A percentile compares a stretch with the other conserved stretches of the same genome.
These are phyloP conservation scores for Anastatus disparis DNA, from an alignment of 1,140 invertebrate genomes.

Conservation along the genomic window DNA sequence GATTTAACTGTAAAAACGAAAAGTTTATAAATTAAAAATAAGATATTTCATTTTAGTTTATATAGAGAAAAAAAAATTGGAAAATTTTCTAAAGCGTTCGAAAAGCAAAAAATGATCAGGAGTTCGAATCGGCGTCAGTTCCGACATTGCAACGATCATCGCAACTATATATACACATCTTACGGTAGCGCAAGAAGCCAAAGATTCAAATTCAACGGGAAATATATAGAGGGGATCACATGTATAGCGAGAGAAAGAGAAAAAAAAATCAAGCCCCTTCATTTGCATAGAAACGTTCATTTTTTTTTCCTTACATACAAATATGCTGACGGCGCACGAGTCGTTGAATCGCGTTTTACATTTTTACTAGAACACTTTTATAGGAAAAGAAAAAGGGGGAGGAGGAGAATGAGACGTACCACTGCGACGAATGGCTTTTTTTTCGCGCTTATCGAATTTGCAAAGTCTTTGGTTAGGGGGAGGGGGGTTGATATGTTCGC, in stretches of 20 bases:
- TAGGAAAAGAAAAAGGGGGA: constrained; percentile 37
- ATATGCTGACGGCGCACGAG: constrained; percentile 56
- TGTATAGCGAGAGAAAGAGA: constrained; percentile 37
- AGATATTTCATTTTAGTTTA: no score
- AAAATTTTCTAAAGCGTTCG: no score
- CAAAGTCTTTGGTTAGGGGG: constrained; percentile 47
- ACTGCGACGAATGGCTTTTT: constrained; percentile 21
- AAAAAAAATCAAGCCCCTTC: constrained; percentile 54
- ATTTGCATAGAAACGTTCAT: constrained; percentile 64
- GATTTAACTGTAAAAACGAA: no score
- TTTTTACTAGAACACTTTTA: constrained; percentile 59
- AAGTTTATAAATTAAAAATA: no score
- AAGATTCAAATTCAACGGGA: no score
- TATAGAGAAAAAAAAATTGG: no score
- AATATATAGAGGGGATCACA: no score
- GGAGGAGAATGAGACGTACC: neutral
- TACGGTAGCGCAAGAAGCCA: no score
- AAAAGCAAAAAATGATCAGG: neutral
- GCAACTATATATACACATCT: no score
- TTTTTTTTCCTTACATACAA: constrained; percentile 57
- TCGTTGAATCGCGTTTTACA: constrained; percentile 56
- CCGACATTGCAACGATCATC: no score
- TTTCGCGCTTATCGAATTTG: constrained; percentile 41
- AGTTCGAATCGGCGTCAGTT: constrained; percentile 8
- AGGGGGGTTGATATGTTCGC: no score